Conservation (phyloP, 2,888 invertebrate species). For the Synergus umbraculus region DNA sequence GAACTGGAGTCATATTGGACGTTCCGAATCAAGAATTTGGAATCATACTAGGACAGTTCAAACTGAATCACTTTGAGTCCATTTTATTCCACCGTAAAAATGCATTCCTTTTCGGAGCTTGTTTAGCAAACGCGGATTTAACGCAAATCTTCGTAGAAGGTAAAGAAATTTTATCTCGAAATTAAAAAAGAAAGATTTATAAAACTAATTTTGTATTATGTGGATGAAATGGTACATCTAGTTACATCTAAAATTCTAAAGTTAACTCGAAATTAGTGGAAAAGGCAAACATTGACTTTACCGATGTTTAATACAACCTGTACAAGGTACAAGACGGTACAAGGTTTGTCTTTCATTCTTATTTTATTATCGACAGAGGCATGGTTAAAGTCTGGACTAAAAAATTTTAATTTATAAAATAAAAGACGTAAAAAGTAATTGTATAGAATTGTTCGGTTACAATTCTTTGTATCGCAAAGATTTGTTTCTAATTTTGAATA, state of each 20-base stretch:
- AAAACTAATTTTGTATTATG: not conserved
- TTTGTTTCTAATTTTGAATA: not conserved
- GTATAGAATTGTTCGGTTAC: not conserved
- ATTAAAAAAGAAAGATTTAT: not conserved
- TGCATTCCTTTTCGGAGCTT: conserved; percentile 53
- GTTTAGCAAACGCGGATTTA: conserved; percentile 47
- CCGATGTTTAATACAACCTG: not conserved
- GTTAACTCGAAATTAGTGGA: not conserved
- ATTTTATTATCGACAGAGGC: not conserved
- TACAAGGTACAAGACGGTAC: too few relatives aligned
- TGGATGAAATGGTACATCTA: too few relatives aligned
- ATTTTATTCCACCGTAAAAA: conserved; percentile 64
- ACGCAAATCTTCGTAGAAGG: conserved; percentile 56
- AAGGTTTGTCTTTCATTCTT: not conserved
- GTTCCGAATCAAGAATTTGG: conserved; percentile 63
- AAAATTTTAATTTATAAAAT: not conserved
- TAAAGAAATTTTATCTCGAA: conserved; percentile 32
- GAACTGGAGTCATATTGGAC: conserved; percentile 59
- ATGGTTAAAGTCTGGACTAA: not conserved
- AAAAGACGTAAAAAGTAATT: not conserved
- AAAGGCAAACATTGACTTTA: conserved; percentile 1
- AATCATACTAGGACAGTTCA: conserved; percentile 61
- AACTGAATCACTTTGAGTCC: conserved; percentile 60
- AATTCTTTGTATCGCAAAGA: not conserved
- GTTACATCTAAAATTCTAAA: too few relatives aligned